Conservation (phyloP, 2,113 vertebrate genomes). For the Epinephelus moara region DNA sequence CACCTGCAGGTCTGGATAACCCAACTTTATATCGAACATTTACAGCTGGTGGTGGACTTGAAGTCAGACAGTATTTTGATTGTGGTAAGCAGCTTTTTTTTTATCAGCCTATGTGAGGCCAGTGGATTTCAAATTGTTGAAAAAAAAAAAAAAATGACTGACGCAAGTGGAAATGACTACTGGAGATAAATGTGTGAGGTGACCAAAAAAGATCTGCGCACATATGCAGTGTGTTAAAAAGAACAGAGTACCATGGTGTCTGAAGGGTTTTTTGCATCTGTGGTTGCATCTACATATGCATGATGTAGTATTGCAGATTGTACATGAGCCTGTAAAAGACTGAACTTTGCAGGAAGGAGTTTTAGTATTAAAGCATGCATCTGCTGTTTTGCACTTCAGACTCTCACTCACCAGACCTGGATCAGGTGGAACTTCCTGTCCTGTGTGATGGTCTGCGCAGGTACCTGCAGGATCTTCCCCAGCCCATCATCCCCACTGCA, state of each 20-base stretch:
- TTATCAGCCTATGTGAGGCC: neutral
- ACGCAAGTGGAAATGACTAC: neutral
- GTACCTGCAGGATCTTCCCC: conserved; percentile 95
- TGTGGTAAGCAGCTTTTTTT: conserved; percentile 84
- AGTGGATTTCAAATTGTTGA: neutral
- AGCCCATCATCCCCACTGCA: conserved; percentile 91
- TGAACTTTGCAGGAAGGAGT: neutral
- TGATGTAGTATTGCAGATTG: neutral
- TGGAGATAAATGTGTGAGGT: neutral
- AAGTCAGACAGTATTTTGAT: conserved; percentile 93
- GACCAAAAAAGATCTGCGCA: neutral
- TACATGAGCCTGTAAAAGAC: neutral
- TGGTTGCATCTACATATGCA: neutral
- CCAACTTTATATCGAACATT: conserved; percentile 92
- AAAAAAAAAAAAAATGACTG: neutral
- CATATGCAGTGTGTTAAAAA: neutral
- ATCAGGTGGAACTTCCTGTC: conserved; percentile 89
- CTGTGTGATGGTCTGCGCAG: conserved; percentile 92
- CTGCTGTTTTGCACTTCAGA: conserved; percentile 80
- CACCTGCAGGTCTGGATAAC: conserved; percentile 90
- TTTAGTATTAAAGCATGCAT: neutral
- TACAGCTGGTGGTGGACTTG: conserved; percentile 87
- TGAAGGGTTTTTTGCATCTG: neutral
- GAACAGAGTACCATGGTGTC: neutral
- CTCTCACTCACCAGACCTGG: conserved; percentile 86